Base-by-base conservation (phyloP, 2,888 invertebrate genomes). In the Conops quadrifasciatus region DNA sequence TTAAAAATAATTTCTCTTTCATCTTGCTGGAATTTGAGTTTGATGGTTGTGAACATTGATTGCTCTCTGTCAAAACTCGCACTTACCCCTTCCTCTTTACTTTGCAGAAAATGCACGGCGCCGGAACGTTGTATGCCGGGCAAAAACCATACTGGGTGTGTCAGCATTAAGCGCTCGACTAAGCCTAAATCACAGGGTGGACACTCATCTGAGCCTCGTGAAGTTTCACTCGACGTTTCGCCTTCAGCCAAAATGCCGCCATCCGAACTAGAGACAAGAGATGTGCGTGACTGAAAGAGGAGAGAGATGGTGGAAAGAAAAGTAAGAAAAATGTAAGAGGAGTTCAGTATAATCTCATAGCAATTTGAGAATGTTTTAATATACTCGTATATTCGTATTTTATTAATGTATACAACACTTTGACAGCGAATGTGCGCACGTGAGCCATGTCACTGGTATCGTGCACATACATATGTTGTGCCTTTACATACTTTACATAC, bases 131-230 rank as follows among this genome's bases (percentile, higher is more conserved):
- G 96, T 67, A 97, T 94, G 51, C 95, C 95, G 0, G 96, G 95
- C 74, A 97, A 89, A 86, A 95, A 97, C 98, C 98, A 98, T 80
- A 98, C 94, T 58, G 96, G 95, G 87, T 97, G 96, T 45, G 95
- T 94, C 77, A 95, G 90, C 82, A 95, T 92, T 78, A 97, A 89
- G 76, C 96, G 89, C 85, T 97, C 97, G 82, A 95, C 89, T 75
- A 95, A 87, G 26, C 93, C 92, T 82, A 95, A 92, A 87, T 93
- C 93, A 85, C 94, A 95, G 75, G 94, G 93, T 75, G 92, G 92
- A 71, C 90, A 90, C 75, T 80, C 80, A 77, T 84, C 83, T 67
- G 84, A 81, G 76, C 87, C 88, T 59, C 88, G 88, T 9, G 90
- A 89, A 77, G 89, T 89, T 81, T 90, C 90, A 36, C 89, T 90